phyloP scores from a whole-genome alignment of 2,797 vertebrate genomes.

The Helicolenus hilgendorfi region DNA sequence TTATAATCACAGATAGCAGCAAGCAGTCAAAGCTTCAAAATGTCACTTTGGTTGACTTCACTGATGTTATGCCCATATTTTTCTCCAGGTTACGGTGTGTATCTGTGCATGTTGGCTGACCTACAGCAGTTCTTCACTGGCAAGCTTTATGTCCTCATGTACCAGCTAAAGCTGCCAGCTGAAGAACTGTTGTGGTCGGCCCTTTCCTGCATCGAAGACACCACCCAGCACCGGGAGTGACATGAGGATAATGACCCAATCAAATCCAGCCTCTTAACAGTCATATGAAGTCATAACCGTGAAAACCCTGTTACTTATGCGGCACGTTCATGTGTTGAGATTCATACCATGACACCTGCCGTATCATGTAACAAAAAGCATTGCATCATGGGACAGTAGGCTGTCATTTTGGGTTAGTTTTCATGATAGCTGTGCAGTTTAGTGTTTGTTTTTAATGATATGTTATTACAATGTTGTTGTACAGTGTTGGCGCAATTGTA shows the following conservation, averaged over 20 bases:
- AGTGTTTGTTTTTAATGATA: conserved; percentile 4
- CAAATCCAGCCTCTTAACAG: not conserved
- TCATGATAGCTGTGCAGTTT: conserved; percentile 1
- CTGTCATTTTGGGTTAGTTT: conserved; percentile 13
- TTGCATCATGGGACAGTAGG: conserved; percentile 60
- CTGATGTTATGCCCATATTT: not conserved
- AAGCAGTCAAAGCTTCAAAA: not conserved
- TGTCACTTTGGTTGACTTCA: not conserved
- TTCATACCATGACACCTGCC: conserved; percentile 82
- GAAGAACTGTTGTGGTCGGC: conserved; percentile 99
- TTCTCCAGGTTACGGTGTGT: conserved; percentile 27
- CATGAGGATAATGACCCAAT: not conserved
- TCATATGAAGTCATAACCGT: not conserved
- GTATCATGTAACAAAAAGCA: conserved; percentile 82
- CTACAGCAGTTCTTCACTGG: conserved; percentile 99
- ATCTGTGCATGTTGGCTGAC: conserved; percentile 91
- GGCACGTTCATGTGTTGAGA: conserved; percentile 81
- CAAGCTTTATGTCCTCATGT: conserved; percentile 99
- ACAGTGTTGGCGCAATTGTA: conserved; percentile 6
- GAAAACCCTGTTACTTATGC: conserved; percentile 80
- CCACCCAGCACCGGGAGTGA: not conserved
- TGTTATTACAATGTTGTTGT: conserved; percentile 25
- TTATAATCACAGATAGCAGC: not conserved
- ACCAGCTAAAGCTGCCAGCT: conserved; percentile 99
- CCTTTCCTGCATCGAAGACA: conserved; percentile 86